phyloP scores from a whole-genome alignment of 2,888 invertebrate species.

The Coelogynopora nodosa region DNA sequence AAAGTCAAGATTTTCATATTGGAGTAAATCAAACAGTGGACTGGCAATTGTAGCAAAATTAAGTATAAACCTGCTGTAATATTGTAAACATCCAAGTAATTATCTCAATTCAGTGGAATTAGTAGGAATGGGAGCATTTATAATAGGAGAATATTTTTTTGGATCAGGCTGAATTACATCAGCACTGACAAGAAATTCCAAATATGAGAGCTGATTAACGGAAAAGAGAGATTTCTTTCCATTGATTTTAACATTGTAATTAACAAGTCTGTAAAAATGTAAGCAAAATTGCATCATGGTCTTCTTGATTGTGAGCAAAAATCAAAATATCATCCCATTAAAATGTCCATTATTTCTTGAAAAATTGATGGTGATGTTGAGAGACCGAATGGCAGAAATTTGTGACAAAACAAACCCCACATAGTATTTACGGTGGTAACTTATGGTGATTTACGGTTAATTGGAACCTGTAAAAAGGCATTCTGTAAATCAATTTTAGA shows the following conservation, averaged over 20 bases:
- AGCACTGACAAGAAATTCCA: not conserved
- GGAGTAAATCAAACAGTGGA: not conserved
- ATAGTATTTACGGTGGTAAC: slow-evolving; percentile 8
- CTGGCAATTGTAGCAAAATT: not conserved
- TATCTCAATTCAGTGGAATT: not conserved
- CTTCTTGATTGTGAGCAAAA: not conserved
- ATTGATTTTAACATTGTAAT: slow-evolving; percentile 1
- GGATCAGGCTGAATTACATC: not conserved
- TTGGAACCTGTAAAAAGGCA: slow-evolving; percentile 17
- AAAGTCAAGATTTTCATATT: not conserved
- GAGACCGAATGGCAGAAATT: slow-evolving; percentile 2
- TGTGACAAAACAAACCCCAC: not conserved
- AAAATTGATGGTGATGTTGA: not conserved
- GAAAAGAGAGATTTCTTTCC: not conserved
- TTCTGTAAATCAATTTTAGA: slow-evolving; percentile 19
- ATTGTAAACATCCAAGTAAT: slow-evolving; percentile 3
- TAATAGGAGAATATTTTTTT: not conserved
- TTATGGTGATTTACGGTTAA: not conserved
- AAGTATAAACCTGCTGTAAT: not conserved
- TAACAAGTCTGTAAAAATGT: not conserved
- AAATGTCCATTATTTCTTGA: not conserved
- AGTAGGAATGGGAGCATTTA: not conserved
- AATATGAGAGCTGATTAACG: not conserved
- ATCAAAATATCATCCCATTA: not conserved
- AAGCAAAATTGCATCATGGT: not conserved